These are phyloP conservation scores for Hafferia zeledoni DNA, from an alignment of 2,797 vertebrate genomes.

Conservation along the genomic window DNA sequence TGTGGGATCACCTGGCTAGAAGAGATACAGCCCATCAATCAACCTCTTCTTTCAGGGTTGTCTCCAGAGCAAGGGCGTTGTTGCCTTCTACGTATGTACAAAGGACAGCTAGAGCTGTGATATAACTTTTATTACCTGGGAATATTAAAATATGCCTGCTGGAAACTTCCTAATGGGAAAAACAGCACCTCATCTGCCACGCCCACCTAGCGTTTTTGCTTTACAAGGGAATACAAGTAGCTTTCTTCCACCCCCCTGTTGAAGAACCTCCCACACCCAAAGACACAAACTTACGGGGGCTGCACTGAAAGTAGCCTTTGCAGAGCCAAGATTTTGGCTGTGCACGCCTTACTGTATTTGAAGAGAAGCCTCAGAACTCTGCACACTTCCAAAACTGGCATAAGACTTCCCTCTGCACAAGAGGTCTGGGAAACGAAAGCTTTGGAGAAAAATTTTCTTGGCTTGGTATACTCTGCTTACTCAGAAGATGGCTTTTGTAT, in stretches of 20 bases:
- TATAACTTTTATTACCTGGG: not conserved
- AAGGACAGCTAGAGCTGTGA: not conserved
- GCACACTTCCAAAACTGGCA: not conserved
- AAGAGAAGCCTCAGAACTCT: not conserved
- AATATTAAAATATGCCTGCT: not conserved
- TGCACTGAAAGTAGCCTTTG: not conserved
- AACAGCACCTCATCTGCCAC: not conserved
- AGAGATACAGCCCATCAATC: not conserved
- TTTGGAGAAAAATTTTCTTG: not conserved
- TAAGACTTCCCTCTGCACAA: not conserved
- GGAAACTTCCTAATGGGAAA: not conserved
- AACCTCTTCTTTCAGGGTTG: not conserved
- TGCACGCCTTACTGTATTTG: not conserved
- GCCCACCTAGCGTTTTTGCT: not conserved
- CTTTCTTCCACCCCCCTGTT: not conserved
- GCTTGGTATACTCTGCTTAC: not conserved
- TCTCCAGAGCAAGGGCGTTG: not conserved
- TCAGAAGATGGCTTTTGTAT: not conserved
- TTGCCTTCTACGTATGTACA: not conserved
- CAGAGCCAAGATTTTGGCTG: not conserved
- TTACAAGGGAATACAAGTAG: not conserved
- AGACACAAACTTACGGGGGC: not conserved
- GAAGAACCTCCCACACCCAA: slow-evolving; percentile 19
- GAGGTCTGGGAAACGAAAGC: not conserved
- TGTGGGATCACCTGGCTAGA: not conserved